Evolutionary conservation across 2,888 invertebrate species (phyloP).

Genomic region (Brachypterus glaber): DNA sequence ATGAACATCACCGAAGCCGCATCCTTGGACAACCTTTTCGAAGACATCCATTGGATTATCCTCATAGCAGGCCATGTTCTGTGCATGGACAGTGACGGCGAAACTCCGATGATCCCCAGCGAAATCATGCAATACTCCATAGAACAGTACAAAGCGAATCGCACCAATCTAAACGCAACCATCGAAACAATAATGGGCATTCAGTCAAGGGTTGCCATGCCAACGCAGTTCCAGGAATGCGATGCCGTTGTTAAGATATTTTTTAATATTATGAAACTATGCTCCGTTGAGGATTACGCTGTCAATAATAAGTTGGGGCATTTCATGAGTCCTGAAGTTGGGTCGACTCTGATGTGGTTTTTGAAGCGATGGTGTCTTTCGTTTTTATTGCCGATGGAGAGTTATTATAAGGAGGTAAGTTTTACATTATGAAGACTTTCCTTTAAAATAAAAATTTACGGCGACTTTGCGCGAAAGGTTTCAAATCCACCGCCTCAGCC

Average conservation of each 20-base stretch:
- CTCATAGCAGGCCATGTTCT: constrained; percentile 64
- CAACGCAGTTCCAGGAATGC: constrained; percentile 37
- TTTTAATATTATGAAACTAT: constrained; percentile 61
- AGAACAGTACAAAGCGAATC: constrained; percentile 12
- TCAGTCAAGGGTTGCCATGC: constrained; percentile 30
- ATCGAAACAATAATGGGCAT: constrained; percentile 29
- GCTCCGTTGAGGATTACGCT: constrained; percentile 64
- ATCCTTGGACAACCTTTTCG: constrained; percentile 57
- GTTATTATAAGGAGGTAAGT: constrained; percentile 47
- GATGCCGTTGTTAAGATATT: constrained; percentile 52
- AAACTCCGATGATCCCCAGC: constrained; percentile 55
- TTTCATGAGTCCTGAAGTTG: constrained; percentile 70
- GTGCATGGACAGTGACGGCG: constrained; percentile 58
- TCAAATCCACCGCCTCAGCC: too few species aligned
- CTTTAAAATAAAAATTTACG: too few species aligned
- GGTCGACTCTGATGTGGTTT: constrained; percentile 69
- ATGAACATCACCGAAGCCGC: constrained; percentile 36
- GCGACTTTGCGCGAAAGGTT: too few species aligned
- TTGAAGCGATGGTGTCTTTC: constrained; percentile 66
- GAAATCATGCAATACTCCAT: constrained; percentile 52
- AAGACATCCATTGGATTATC: constrained; percentile 85
- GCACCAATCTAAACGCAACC: constrained; percentile 33
- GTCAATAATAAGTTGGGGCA: constrained; percentile 56
- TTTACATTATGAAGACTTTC: too few species aligned
- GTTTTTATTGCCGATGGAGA: constrained; percentile 58